Evolutionary conservation across 2,113 vertebrate genomes (phyloP), one percentile per base, ranked within the genome.

Genomic region (Vimba vimba): DNA sequence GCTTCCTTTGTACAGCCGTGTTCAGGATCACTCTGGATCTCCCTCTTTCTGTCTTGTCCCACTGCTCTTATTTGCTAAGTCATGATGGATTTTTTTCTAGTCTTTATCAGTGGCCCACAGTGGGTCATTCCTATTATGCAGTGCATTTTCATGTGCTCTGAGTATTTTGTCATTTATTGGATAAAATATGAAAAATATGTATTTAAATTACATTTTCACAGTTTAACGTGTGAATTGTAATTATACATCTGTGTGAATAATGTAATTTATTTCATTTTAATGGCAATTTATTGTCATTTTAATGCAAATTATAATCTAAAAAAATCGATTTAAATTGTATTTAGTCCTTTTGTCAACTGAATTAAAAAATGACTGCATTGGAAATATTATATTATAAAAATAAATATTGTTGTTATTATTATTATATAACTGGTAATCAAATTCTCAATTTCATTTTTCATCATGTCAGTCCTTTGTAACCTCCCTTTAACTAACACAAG

Each of bases 61-160:
- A 33, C 52, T 47, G 27, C 17, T 25, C 77, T 89, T 60, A 86
- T 91, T 47, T 90, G 89, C 87, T 90, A 85, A 94, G 91, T 92
- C 89, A 93, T 85, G 87, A 83, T 87, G 91, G 87, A 6, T 25
- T 81, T 64, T 86, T 74, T 74, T 55, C 60, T 6, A 6, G n/a
- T 36, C 36, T 84, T 76, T 39, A 79, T 39, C 23, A 74, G 5
- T 74, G 69, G 19, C 2, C 23, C 25, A 27, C 45, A 50, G 23
- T 76, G 12, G 45, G 74, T 30, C 25, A 76, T 25, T 76, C n/a
- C 2, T 27, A 17, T 45, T 76, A 2, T 52, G n/a, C 43, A 45
- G 23, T 75, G 4, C 47, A 50, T 71, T 10, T 71, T 71, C 19
- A 19, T 39, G n/a, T n/a, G 17, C 6, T 15, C 23, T 4, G 4